phyloP scores from a whole-genome alignment of 1,140 invertebrate species.

The Acromyrmex echinatior region DNA sequence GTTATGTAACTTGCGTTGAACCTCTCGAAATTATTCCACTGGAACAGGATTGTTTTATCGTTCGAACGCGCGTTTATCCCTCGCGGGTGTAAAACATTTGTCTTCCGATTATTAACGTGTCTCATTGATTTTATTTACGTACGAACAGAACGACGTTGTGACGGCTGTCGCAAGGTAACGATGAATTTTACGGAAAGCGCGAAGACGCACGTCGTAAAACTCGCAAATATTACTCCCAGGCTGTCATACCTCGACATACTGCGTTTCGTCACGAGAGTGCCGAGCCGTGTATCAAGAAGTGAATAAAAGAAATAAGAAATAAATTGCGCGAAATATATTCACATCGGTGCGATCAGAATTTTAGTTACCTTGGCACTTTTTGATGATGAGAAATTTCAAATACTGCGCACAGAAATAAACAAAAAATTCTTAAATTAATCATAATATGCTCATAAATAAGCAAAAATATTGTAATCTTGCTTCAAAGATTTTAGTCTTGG shows the following conservation, averaged over 20 bases:
- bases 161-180: constrained; percentile 42
- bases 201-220: constrained; percentile 32
- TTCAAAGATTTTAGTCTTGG: too few relatives aligned
- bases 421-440: too few relatives aligned
- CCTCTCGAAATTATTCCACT: constrained; percentile 10
- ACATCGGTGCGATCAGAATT: background rate
- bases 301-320: constrained; percentile 22
- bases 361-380: background rate
- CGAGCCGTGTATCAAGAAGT: constrained; percentile 35
- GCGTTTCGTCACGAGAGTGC: constrained; percentile 4
- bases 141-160: constrained; percentile 4
- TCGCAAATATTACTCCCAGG: constrained; percentile 17
- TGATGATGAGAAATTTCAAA: background rate
- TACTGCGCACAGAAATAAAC: too few relatives aligned
- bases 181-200: constrained; percentile 12
- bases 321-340: background rate
- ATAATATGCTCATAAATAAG: too few relatives aligned
- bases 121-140: constrained; percentile 49
- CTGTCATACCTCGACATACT: constrained; percentile 20
- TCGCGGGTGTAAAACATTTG: constrained; percentile 44
- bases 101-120: constrained; percentile 64
- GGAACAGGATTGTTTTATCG: constrained; percentile 63
- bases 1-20: constrained; percentile 66
- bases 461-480: too few relatives aligned
- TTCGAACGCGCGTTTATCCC: constrained; percentile 49